phyloP scores from a whole-genome alignment of 1,140 invertebrate genomes.

The Aricia agestis region DNA sequence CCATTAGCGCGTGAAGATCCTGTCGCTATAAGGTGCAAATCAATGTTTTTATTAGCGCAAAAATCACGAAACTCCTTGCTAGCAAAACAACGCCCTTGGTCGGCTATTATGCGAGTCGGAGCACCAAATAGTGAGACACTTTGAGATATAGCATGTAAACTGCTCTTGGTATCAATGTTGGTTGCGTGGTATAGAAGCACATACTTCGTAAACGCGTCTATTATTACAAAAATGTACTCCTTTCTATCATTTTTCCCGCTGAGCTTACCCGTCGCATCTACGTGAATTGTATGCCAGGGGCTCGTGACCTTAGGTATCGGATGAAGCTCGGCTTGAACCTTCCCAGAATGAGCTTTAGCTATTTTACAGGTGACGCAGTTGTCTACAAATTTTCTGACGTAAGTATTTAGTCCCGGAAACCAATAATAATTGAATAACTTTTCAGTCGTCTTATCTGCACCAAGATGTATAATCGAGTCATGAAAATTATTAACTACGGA shows the following conservation, averaged over 20 bases:
- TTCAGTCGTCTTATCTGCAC: slow-evolving; percentile 26
- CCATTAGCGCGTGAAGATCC: slow-evolving; percentile 37
- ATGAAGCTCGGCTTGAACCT: slow-evolving; percentile 26
- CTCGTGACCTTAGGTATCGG: slow-evolving; percentile 28
- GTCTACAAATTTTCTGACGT: slow-evolving; percentile 33
- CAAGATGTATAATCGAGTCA: slow-evolving; percentile 36
- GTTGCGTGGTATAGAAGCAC: slow-evolving; percentile 27
- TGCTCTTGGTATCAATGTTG: slow-evolving; percentile 31
- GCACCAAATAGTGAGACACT: slow-evolving; percentile 39
- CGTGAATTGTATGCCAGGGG: slow-evolving; percentile 31
- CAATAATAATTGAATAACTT: slow-evolving; percentile 35
- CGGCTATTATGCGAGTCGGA: slow-evolving; percentile 39
- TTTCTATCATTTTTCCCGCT: slow-evolving; percentile 31
- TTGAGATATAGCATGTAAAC: slow-evolving; percentile 12
- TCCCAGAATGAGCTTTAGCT: slow-evolving; percentile 30
- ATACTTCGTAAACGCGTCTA: slow-evolving; percentile 31
- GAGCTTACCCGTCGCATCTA: slow-evolving; percentile 30
- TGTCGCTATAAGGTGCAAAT: slow-evolving; percentile 40
- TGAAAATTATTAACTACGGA: slow-evolving; percentile 38
- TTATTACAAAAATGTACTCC: slow-evolving; percentile 30
- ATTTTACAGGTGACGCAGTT: slow-evolving; percentile 34
- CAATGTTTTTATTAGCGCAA: slow-evolving; percentile 34
- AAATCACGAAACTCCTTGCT: slow-evolving; percentile 41
- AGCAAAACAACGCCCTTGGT: slow-evolving; percentile 44
- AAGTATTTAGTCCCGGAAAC: slow-evolving; percentile 32